phyloP scores from a whole-genome alignment of 2,113 vertebrate genomes.

The Cyprichromis sp. region DNA sequence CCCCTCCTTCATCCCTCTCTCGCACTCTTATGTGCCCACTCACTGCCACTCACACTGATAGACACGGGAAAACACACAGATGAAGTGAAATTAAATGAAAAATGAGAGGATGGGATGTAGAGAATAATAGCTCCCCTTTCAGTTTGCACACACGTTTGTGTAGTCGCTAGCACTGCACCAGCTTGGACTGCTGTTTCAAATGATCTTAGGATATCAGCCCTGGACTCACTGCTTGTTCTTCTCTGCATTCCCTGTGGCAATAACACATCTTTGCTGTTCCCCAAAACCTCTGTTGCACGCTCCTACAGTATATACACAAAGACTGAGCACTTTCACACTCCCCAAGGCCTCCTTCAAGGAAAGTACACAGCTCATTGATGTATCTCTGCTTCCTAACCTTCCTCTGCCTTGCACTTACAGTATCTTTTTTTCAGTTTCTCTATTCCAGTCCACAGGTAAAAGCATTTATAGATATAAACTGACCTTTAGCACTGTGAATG shows the following conservation, averaged over 20 bases:
- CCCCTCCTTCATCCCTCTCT: constrained; percentile 3
- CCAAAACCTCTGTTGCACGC: neutral
- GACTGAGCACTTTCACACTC: neutral
- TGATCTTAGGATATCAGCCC: neutral
- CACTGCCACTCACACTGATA: constrained; percentile 30
- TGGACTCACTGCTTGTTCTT: neutral
- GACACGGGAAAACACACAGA: constrained; percentile 19
- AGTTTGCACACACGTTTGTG: neutral
- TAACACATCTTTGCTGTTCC: neutral
- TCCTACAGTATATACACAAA: neutral
- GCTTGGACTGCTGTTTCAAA: neutral
- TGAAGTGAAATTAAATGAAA: constrained; percentile 30
- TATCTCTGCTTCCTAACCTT: neutral
- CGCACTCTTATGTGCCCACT: constrained; percentile 13
- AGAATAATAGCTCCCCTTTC: neutral
- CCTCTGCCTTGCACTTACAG: neutral
- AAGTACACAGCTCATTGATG: neutral
- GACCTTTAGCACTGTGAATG: neutral
- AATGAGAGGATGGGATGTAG: constrained; percentile 7
- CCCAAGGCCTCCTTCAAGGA: constrained; percentile 1
- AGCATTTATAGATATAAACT: neutral
- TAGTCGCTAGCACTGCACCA: neutral
- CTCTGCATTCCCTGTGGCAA: neutral
- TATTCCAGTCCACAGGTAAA: neutral
- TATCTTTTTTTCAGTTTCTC: neutral